phyloP scores from a whole-genome alignment of 2,797 vertebrate species.

The Peromyscus nudipes region DNA sequence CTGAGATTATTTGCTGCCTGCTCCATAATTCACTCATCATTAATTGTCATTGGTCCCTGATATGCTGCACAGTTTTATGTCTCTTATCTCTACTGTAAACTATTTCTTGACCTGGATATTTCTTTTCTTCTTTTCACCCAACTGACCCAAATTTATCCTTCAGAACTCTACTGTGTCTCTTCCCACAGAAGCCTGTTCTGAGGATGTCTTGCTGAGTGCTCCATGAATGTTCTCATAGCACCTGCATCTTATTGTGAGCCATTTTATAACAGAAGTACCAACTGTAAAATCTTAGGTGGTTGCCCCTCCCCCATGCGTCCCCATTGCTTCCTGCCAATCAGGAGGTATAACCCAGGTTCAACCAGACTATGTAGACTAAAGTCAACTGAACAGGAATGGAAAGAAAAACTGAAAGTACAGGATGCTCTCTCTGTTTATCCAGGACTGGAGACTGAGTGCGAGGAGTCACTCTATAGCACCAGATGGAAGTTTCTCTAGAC shows the following conservation, averaged over 20 bases:
- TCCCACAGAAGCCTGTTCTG: background rate
- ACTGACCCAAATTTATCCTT: background rate
- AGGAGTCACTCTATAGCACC: no score
- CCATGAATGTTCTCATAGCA: background rate
- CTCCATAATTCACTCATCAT: background rate
- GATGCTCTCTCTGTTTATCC: fast-evolving
- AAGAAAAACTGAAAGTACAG: background rate
- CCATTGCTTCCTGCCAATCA: background rate
- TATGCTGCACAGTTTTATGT: background rate
- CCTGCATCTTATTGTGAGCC: fast-evolving
- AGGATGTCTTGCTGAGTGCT: background rate
- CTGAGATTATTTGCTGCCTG: background rate
- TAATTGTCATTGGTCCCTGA: background rate
- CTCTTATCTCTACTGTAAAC: background rate
- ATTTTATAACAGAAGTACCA: background rate
- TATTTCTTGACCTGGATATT: background rate
- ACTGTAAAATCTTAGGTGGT: background rate
- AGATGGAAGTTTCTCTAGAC: background rate
- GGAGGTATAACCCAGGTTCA: background rate
- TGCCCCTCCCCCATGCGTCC: background rate
- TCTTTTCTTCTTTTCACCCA: background rate
- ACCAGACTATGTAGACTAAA: background rate
- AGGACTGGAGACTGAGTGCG: background rate
- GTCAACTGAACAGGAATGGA: background rate
- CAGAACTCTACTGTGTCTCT: background rate